Conservation (phyloP, 2,888 invertebrate species). For the Leucophenga montana region DNA sequence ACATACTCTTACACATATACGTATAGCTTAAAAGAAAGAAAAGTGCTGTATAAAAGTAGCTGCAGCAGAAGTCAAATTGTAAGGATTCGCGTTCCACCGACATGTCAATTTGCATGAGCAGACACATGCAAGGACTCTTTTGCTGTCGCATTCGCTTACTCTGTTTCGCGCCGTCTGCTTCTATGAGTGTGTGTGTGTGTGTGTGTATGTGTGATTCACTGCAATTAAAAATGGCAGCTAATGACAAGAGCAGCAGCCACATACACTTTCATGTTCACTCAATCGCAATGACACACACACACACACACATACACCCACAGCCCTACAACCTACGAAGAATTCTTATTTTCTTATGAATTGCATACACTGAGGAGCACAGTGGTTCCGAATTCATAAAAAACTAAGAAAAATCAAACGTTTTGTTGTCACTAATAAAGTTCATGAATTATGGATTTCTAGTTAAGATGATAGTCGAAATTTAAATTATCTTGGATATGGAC, state of each 20-base stretch:
- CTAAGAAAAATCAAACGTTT: too few relatives aligned
- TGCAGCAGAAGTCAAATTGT: constrained; percentile 4
- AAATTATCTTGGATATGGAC: too few relatives aligned
- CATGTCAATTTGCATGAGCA: constrained; percentile 50
- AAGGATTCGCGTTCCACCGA: constrained; percentile 29
- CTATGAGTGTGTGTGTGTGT: too few relatives aligned
- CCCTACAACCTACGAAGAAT: background rate
- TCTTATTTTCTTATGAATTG: too few relatives aligned
- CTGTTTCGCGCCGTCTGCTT: constrained; percentile 29
- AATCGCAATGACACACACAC: background rate
- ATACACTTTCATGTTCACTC: background rate
- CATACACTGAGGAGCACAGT: too few relatives aligned
- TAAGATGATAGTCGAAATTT: too few relatives aligned
- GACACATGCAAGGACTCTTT: constrained; percentile 55
- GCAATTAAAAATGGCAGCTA: constrained; percentile 62
- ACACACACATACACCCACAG: background rate
- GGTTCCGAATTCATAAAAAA: too few relatives aligned
- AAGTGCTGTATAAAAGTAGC: background rate
- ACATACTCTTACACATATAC: background rate
- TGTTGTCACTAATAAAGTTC: too few relatives aligned
- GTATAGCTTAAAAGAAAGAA: background rate
- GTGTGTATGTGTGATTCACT: constrained; percentile 34
- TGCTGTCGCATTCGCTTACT: background rate
- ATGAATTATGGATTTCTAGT: too few relatives aligned
- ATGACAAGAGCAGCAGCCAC: constrained; percentile 47